Percentiles rank a stretch among this genome's conserved stretches.
Evolutionary conservation across 2,888 invertebrate species (phyloP).

Genomic region (Tetheella fluctuosa): DNA sequence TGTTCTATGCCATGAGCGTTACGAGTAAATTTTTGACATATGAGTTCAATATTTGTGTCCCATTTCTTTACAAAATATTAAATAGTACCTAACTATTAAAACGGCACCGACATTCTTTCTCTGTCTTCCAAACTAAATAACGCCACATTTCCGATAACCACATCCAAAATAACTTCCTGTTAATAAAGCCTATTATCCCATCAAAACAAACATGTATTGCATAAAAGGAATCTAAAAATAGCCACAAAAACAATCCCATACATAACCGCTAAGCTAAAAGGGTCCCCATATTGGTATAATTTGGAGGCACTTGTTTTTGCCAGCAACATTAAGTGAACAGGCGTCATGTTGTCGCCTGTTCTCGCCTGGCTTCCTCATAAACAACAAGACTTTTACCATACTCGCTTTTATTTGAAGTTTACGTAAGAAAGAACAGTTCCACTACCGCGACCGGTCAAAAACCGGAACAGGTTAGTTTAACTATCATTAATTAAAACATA

Average conservation of each 20-base stretch:
- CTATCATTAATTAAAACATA: background rate
- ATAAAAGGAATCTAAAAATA: background rate
- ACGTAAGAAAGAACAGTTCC: background rate
- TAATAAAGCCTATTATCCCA: background rate
- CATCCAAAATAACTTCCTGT: background rate
- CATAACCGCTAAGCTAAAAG: background rate
- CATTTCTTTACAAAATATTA: too few species aligned
- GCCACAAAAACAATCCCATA: background rate
- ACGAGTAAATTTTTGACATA: too few species aligned
- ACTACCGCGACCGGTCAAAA: background rate
- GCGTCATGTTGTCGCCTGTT: background rate
- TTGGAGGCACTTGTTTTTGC: background rate
- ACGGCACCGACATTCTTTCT: too few species aligned
- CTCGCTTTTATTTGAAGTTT: background rate
- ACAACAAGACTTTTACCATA: background rate
- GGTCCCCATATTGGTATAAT: background rate
- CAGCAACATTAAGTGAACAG: conserved; percentile 3
- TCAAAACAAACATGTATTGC: conserved; percentile 1
- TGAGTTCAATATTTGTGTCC: too few species aligned
- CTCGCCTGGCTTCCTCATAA: too few species aligned
- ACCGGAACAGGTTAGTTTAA: background rate
- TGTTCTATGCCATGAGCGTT: too few species aligned
- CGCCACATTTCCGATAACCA: background rate
- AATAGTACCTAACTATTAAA: too few species aligned
- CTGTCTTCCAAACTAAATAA: too few species aligned